Conservation (phyloP, 2,113 vertebrate species). For the Saguinus midas region DNA sequence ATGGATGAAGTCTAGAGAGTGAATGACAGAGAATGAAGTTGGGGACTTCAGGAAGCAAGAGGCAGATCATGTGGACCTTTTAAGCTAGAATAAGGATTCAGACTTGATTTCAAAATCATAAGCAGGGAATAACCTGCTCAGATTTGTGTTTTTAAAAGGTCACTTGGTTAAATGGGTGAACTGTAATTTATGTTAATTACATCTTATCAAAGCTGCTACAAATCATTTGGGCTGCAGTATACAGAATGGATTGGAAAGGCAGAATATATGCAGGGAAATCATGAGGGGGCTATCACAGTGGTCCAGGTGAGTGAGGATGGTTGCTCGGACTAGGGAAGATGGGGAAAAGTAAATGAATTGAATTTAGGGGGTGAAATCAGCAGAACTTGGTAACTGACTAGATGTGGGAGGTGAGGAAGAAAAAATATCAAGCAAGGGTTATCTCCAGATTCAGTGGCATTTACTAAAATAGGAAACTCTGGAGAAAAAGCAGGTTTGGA, state of each 20-base stretch:
- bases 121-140: background rate
- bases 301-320: background rate
- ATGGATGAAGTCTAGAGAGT: background rate
- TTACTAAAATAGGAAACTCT: conserved; percentile 6
- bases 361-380: background rate
- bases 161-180: background rate
- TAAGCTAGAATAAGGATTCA: background rate
- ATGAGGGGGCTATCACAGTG: background rate
- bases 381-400: conserved; percentile 31
- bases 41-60: background rate
- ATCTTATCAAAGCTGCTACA: background rate
- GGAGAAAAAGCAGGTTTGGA: background rate
- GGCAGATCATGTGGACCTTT: background rate
- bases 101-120: background rate
- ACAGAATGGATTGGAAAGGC: background rate
- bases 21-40: background rate
- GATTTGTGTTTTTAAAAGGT: conserved; percentile 1
- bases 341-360: background rate
- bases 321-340: background rate
- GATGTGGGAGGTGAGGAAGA: background rate
- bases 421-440: background rate
- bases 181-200: background rate
- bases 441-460: background rate
- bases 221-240: background rate
- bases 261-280: background rate